Evolutionary conservation across 2,888 invertebrate genomes (phyloP), one percentile per base, ranked within the genome.

Genomic region (Gerris lacustris): DNA sequence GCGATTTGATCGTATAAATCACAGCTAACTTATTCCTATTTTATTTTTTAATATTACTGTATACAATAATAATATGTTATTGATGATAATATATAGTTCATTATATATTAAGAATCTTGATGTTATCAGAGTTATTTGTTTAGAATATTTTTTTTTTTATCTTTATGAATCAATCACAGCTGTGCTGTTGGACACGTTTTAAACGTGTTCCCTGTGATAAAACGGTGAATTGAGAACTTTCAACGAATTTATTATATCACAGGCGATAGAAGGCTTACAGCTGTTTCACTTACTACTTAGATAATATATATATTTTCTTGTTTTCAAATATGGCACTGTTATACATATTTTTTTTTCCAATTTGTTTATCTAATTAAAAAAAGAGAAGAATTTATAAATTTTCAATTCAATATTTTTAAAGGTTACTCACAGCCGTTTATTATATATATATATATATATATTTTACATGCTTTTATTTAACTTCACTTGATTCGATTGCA

Each of bases 121-220:
- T 31, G 31, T 31, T 31, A 31, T 31, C 31, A 31, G 31, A 31
- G 31, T 31, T 31, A 4, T 31, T 31, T 31, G 31, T 31, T 31
- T 31, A 31, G 31, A 31, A 31, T 31, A 31, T 31, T 2, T 31
- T 31, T 31, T 31, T 31, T 31, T 31, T 31, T 31, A 31, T 31
- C 31, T 31, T 62, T 62, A 62, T 44, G n/a, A 44, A 9, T 66
- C 71, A 71, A 69, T 71, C 71, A 71, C 71, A 71, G 71, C 69
- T 68, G 44, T 67, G 15, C 71, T 71, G 71, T 71, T 71, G 71
- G 71, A 71, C 68, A 67, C 11, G 63, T 31, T 70, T 68, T 31
- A 31, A 31, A 67, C 67, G 67, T 70, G 70, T 70, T 15, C 47
- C 55, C 5, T 55, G 55, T 55, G 55, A 55, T 11, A 55, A 31